These are phyloP conservation scores for Silurus aristotelis DNA, from an alignment of 2,797 vertebrate genomes.

Conservation along the genomic window DNA sequence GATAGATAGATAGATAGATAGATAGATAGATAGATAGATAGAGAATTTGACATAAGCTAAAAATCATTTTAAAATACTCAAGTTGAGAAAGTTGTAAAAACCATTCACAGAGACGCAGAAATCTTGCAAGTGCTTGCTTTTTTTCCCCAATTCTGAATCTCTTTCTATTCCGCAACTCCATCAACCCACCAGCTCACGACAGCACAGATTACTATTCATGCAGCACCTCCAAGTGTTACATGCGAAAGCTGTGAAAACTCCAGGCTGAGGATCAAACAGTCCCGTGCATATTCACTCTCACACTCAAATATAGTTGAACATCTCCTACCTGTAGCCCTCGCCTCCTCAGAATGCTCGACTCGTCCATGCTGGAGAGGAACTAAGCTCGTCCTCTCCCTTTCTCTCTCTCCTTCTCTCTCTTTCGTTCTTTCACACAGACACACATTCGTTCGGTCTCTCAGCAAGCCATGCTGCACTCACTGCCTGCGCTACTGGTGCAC, in stretches of 20 bases:
- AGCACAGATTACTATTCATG: conserved; percentile 48
- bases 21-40: no score
- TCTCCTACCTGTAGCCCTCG: conserved; percentile 91
- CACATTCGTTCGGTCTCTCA: conserved; percentile 66
- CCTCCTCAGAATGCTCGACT: conserved; percentile 90
- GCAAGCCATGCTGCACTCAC: conserved; percentile 79
- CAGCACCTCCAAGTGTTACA: conserved; percentile 54
- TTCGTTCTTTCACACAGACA: conserved; percentile 64
- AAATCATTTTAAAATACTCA: no score
- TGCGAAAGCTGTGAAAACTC: conserved; percentile 63
- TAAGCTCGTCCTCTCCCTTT: conserved; percentile 11
- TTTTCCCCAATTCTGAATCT: not conserved
- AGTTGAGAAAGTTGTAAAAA: not conserved
- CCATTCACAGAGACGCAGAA: not conserved
- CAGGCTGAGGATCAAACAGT: conserved; percentile 38
- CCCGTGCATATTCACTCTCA: conserved; percentile 17
- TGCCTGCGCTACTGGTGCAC: conserved; percentile 53
- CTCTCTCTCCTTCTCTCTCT: conserved; percentile 53
- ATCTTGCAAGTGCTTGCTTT: not conserved
- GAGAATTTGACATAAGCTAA: no score
- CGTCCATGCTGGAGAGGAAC: conserved; percentile 80
- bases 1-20: no score
- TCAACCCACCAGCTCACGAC: conserved; percentile 14
- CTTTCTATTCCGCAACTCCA: conserved; percentile 29
- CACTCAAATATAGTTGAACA: conserved; percentile 20